Conservation (phyloP, 2,797 vertebrate genomes). For the Novumbra hubbsi region DNA sequence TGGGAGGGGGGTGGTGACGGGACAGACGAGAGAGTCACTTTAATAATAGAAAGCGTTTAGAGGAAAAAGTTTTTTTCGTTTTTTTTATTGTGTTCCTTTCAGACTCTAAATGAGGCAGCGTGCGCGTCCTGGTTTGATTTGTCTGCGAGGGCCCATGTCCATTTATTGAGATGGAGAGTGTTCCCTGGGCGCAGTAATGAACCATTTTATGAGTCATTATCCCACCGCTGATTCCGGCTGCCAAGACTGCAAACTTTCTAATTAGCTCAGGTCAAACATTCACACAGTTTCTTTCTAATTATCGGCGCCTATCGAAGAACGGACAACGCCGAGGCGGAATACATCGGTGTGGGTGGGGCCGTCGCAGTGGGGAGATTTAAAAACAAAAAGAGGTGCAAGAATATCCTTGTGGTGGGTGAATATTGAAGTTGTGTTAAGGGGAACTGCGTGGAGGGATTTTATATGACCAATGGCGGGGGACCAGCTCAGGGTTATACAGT, state of each 20-base stretch:
- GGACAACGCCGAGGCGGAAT: conserved; percentile 59
- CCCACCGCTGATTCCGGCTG: conserved; percentile 69
- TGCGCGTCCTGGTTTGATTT: conserved; percentile 70
- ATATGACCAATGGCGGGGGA: conserved; percentile 38
- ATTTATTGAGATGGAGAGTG: conserved; percentile 78
- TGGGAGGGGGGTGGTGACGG: conserved; percentile 8
- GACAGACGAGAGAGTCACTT: conserved; percentile 45
- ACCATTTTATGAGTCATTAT: conserved; percentile 83
- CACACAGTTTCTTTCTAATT: conserved; percentile 75
- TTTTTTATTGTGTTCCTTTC: conserved; percentile 67
- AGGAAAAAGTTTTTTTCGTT: conserved; percentile 36
- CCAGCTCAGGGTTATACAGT: conserved; percentile 37
- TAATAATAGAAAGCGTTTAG: conserved; percentile 66
- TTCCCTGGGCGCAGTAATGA: conserved; percentile 76
- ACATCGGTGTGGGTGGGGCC: conserved; percentile 43
- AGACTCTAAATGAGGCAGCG: conserved; percentile 68
- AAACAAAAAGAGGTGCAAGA: too few relatives aligned
- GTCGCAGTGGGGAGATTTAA: conserved; percentile 20
- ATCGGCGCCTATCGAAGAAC: conserved; percentile 67
- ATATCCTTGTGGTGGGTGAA: conserved; percentile 26
- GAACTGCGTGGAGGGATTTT: conserved; percentile 32
- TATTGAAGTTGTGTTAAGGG: conserved; percentile 23
- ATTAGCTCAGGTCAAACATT: conserved; percentile 81
- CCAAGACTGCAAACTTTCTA: conserved; percentile 81
- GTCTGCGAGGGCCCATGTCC: conserved; percentile 72